A percentile compares a stretch with the other conserved stretches of the same genome.
These are phyloP conservation scores for Monopis laevigella DNA, from an alignment of 2,888 invertebrate species.

Conservation along the genomic window DNA sequence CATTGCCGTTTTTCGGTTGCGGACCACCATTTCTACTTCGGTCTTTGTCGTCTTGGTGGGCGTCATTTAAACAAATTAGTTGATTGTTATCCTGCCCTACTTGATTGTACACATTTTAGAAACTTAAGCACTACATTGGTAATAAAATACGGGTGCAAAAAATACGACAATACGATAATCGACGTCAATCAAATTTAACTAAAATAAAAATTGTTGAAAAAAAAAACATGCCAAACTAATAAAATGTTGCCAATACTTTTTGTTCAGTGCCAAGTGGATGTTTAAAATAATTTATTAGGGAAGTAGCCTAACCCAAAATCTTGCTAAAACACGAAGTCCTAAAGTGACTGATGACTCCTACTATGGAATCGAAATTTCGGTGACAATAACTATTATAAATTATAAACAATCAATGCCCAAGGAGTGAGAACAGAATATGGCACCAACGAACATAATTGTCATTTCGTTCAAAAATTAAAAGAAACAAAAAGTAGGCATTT, in stretches of 20 bases:
- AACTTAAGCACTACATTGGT: constrained; percentile 53
- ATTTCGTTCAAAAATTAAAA: no score
- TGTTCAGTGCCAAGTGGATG: no score
- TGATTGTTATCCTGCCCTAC: constrained; percentile 47
- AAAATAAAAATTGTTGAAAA: constrained; percentile 47
- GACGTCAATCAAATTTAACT: constrained; percentile 54
- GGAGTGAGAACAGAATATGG: no score
- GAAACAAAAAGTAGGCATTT: no score
- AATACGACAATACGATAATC: constrained; percentile 27
- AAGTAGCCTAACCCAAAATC: no score
- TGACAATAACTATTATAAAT: no score
- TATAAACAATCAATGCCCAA: no score
- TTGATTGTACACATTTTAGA: constrained; percentile 54
- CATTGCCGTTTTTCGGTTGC: constrained; percentile 85
- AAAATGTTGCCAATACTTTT: constrained; percentile 1
- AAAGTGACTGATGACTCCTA: no score
- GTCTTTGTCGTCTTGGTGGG: constrained; percentile 83
- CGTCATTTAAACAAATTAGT: constrained; percentile 66
- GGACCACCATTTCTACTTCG: constrained; percentile 87
- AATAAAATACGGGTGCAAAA: constrained; percentile 34
- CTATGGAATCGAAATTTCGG: no score
- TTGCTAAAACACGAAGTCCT: no score
- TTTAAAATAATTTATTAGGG: no score
- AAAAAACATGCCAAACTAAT: constrained; percentile 32
- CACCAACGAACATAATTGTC: no score